Evolutionary conservation across 2,113 vertebrate species (phyloP).

Genomic region (Crocuta crocuta): DNA sequence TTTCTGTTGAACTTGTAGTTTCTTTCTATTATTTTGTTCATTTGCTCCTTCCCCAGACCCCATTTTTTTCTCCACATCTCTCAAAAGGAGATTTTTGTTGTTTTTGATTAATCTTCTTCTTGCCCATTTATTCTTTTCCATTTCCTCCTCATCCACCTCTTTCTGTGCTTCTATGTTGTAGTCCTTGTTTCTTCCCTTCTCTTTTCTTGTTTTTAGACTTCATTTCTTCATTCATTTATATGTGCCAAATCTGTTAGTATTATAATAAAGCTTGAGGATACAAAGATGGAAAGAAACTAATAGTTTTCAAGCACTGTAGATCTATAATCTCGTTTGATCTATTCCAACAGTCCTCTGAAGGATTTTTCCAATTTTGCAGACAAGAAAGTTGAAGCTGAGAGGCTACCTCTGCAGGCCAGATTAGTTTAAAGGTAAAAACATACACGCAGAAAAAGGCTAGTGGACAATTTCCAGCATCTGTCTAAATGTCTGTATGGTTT

Average conservation of each 20-base stretch:
- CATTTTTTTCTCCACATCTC: neutral
- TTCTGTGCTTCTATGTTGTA: neutral
- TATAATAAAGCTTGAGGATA: neutral
- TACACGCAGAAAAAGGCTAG: neutral
- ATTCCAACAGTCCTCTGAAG: neutral
- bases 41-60: neutral
- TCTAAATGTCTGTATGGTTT: neutral
- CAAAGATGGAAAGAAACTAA: neutral
- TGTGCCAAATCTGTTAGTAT: neutral
- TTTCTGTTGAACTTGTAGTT: neutral
- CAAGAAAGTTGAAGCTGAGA: neutral
- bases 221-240: neutral
- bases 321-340: neutral
- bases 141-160: neutral
- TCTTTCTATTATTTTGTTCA: neutral
- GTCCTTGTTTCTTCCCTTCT: neutral
- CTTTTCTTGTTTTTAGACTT: neutral
- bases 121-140: neutral
- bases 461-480: neutral
- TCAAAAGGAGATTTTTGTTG: neutral
- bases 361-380: neutral
- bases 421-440: neutral
- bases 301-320: neutral
- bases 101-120: neutral
- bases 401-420: neutral